Base-by-base conservation (phyloP, 2,113 vertebrate species). In the Spea multiplicata region DNA sequence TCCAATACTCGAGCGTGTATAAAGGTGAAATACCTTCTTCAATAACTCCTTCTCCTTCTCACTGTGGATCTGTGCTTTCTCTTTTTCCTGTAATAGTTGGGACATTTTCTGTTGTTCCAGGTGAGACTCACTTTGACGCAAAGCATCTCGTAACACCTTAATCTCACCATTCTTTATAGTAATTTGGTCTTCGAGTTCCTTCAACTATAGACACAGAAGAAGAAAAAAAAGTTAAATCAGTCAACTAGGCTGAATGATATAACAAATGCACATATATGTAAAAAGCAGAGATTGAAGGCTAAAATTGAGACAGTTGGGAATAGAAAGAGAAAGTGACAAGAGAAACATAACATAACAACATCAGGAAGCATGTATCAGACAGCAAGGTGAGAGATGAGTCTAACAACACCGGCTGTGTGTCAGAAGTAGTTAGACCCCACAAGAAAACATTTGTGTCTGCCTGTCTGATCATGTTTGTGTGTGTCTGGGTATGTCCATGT, bases 131-230 rank as follows among this genome's bases (percentile, higher is more conserved):
- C 91, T 91, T 73, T 91, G 89, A 83, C 85, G 93, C 82, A 98
- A 89, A 0, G 95, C 95, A 85, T 97, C 97, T 44, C 97, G 92
- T 72, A 99, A 84, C 55, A 99, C 90, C 80, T 92, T 94, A 84
- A 98, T 97, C 90, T 99, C 97, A 48, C 97, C 97, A 62, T 93
- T 97, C 91, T 95, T 98, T 88, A 90, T 80, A 80, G 95, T 83
- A 17, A 96, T 90, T 87, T 96, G 91, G 74, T 96, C 93, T 83
- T 96, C 93, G 79, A 95, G 93, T 87, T 93, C 89, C 65, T 94
- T 94, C 85, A 98, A 83, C 96, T 98, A 82, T 77, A 85, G 88
- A 88, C 72, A 8, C 53, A 9, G 86, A 78, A n/a, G n/a, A n/a
- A n/a, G n/a, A n/a, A n/a, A 86, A n/a, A 2, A 81, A 81, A 52